A percentile compares a stretch with the other conserved stretches of the same genome.
Conservation (phyloP, 1,140 invertebrate species). For the Drosophila suzukii region DNA sequence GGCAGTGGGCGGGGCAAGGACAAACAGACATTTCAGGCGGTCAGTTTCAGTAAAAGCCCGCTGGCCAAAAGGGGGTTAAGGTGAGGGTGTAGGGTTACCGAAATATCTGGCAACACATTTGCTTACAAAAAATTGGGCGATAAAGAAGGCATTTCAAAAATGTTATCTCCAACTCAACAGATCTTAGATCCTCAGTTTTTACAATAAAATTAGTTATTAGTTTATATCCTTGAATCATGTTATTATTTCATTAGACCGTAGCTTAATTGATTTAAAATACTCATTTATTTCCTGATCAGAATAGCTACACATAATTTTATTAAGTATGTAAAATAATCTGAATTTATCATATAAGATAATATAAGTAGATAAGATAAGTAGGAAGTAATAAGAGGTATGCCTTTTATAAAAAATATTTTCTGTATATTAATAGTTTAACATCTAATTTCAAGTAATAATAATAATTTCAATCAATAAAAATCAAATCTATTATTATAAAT, state of each 20-base stretch:
- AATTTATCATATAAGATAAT: too few relatives aligned
- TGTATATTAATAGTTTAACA: too few relatives aligned
- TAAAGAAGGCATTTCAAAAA: neutral
- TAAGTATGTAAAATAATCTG: too few relatives aligned
- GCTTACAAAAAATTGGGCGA: constrained; percentile 6
- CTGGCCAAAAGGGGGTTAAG: constrained; percentile 27
- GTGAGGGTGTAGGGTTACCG: neutral
- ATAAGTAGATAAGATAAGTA: too few relatives aligned
- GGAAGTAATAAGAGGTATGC: too few relatives aligned
- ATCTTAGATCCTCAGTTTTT: neutral
- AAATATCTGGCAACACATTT: constrained; percentile 52
- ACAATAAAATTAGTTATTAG: neutral
- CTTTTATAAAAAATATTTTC: too few relatives aligned
- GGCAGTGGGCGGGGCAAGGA: constrained; percentile 4
- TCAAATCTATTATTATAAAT: neutral
- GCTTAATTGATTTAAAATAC: too few relatives aligned
- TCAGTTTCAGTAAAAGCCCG: constrained; percentile 63
- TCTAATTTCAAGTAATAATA: too few relatives aligned
- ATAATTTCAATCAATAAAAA: too few relatives aligned
- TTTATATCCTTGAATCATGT: neutral
- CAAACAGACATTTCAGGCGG: constrained; percentile 36
- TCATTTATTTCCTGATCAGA: too few relatives aligned
- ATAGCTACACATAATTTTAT: too few relatives aligned
- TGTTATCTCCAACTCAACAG: neutral
- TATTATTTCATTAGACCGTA: too few relatives aligned